phyloP scores from a whole-genome alignment of 2,797 vertebrate genomes.

The Danio albolineatus region DNA sequence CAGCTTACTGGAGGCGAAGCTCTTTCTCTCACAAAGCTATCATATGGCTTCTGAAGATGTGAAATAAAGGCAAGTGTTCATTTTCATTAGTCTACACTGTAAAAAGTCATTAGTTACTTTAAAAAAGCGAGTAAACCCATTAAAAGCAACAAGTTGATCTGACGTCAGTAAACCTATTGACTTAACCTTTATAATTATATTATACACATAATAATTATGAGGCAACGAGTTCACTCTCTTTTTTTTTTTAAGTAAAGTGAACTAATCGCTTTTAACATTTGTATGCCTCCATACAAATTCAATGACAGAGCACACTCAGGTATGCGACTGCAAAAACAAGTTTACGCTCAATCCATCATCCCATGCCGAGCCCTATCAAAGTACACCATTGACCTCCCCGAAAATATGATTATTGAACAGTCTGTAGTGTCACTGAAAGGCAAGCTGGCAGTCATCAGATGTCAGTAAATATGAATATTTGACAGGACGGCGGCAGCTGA shows the following conservation, averaged over 20 bases:
- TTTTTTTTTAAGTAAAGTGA: too few species aligned
- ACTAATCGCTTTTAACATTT: neutral
- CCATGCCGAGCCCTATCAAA: neutral
- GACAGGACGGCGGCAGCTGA: slow-evolving; percentile 40
- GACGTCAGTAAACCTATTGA: too few species aligned
- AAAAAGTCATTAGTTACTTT: too few species aligned
- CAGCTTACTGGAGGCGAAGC: slow-evolving; percentile 7
- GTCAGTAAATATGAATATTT: slow-evolving; percentile 50
- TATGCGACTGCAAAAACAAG: slow-evolving; percentile 10
- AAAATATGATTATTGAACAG: slow-evolving; percentile 39
- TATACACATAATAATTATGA: too few species aligned
- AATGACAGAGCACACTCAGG: slow-evolving; percentile 4
- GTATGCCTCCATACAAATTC: neutral
- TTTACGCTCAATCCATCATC: neutral
- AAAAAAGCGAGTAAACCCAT: too few species aligned
- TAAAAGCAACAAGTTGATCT: too few species aligned
- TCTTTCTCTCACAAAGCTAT: slow-evolving; percentile 6
- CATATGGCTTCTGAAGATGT: neutral
- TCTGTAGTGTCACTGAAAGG: slow-evolving; percentile 30
- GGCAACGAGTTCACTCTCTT: too few species aligned
- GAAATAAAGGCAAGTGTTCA: neutral
- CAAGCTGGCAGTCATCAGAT: slow-evolving; percentile 33
- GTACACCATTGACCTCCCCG: neutral
- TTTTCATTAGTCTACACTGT: neutral
- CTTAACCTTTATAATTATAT: too few species aligned